phyloP scores from a whole-genome alignment of 2,113 vertebrate species.

The Colossoma macropomum region DNA sequence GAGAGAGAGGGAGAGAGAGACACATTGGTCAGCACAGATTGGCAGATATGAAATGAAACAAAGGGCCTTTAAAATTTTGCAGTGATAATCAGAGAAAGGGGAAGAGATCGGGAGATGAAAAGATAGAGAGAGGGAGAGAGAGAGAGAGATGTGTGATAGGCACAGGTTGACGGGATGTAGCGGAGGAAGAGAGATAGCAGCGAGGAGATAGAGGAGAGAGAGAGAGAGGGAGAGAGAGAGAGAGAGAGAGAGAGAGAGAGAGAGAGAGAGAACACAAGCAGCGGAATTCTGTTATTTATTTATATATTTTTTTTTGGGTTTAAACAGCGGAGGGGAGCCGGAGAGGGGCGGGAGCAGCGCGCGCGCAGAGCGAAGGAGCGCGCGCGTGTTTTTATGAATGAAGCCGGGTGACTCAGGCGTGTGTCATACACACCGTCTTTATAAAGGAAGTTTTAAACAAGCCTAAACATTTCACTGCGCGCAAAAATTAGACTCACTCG shows the following conservation, averaged over 20 bases:
- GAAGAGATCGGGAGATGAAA: slow-evolving; percentile 75
- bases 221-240: slow-evolving; percentile 60
- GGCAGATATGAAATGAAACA: slow-evolving; percentile 75
- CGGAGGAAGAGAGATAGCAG: slow-evolving; percentile 71
- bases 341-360: slow-evolving; percentile 57
- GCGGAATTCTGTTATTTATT: slow-evolving; percentile 69
- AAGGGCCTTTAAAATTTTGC: slow-evolving; percentile 72
- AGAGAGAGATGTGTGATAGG: slow-evolving; percentile 69
- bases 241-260: slow-evolving; percentile 62
- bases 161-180: slow-evolving; percentile 71
- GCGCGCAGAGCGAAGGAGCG: slow-evolving; percentile 56
- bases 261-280: slow-evolving; percentile 66
- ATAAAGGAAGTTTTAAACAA: slow-evolving; percentile 89
- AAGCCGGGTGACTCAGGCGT: slow-evolving; percentile 82
- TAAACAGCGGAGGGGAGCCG: slow-evolving; percentile 64
- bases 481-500: slow-evolving; percentile 80
- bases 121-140: slow-evolving; percentile 73
- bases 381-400: slow-evolving; percentile 82
- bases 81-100: slow-evolving; percentile 67
- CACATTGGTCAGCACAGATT: slow-evolving; percentile 60
- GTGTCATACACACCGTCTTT: slow-evolving; percentile 86
- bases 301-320: slow-evolving; percentile 64
- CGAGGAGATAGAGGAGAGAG: slow-evolving; percentile 49
- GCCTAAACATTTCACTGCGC: slow-evolving; percentile 86
- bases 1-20: slow-evolving; percentile 16